Conservation (phyloP, 2,888 invertebrate genomes). For the Euzophera pinguis region DNA sequence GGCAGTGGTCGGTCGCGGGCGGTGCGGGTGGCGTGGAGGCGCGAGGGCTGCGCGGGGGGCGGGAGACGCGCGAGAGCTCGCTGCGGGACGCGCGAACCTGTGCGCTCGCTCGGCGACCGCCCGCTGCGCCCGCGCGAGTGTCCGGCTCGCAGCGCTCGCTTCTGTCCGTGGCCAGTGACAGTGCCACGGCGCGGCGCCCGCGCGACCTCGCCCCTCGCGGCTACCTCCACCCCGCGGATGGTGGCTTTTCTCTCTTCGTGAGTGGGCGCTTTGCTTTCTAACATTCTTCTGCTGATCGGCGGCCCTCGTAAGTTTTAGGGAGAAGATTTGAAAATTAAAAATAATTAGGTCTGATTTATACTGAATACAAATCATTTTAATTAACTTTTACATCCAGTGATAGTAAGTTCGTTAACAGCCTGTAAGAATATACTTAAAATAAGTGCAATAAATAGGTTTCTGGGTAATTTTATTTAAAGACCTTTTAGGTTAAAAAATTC, state of each 20-base stretch:
- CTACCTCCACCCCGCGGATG: conserved; percentile 63
- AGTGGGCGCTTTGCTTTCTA: conserved; percentile 78
- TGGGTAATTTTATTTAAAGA: too few relatives aligned
- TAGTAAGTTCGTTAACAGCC: too few relatives aligned
- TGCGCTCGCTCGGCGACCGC: conserved; percentile 50
- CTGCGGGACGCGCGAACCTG: conserved; percentile 37
- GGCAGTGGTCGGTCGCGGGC: conserved; percentile 71
- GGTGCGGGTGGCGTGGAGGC: conserved; percentile 45
- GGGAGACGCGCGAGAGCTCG: conserved; percentile 36
- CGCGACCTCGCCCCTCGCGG: conserved; percentile 60
- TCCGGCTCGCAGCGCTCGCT: conserved; percentile 73
- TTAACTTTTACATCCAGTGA: too few relatives aligned
- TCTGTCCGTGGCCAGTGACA: conserved; percentile 75
- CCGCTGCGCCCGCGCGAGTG: conserved; percentile 44
- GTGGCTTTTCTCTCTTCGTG: conserved; percentile 76
- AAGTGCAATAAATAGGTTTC: too few relatives aligned
- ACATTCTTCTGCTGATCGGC: conserved; percentile 49
- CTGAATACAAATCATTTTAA: too few relatives aligned
- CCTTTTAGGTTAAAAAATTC: too few relatives aligned
- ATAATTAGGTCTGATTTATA: too few relatives aligned
- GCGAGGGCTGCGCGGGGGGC: conserved; percentile 24
- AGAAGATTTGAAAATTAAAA: too few relatives aligned
- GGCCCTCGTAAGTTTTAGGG: conserved; percentile 10
- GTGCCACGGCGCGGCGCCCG: conserved; percentile 68
- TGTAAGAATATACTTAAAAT: too few relatives aligned